These are phyloP conservation scores for Chrysolina oricalcia DNA, from an alignment of 2,888 invertebrate genomes.

Conservation along the genomic window DNA sequence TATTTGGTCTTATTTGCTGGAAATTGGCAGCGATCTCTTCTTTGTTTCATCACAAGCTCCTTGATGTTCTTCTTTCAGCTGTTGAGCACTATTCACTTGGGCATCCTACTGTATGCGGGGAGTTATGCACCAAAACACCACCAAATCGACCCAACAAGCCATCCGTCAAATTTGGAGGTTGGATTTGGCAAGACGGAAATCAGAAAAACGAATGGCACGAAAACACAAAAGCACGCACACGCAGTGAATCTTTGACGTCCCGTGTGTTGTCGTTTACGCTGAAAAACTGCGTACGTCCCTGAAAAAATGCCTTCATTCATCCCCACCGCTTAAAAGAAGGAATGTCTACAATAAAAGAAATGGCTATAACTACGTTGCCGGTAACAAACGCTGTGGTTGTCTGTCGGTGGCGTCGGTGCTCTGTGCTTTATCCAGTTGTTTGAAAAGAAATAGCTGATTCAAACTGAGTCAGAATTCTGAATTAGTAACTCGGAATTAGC, in stretches of 20 bases:
- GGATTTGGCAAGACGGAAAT: background rate
- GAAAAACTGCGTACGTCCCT: background rate
- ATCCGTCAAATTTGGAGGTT: conserved; percentile 17
- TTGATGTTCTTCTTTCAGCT: background rate
- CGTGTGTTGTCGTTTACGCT: background rate
- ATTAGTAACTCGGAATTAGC: too few relatives aligned
- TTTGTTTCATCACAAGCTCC: conserved; percentile 2
- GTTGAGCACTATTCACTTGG: background rate
- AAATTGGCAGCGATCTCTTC: background rate
- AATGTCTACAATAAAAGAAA: background rate
- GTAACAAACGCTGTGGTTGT: too few relatives aligned
- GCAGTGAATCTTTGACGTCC: background rate
- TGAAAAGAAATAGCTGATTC: too few relatives aligned
- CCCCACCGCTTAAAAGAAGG: background rate
- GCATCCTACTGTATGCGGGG: background rate
- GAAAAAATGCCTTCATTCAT: background rate
- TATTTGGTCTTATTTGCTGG: background rate
- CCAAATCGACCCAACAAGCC: conserved; percentile 11
- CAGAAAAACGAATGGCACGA: background rate
- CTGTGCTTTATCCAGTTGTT: too few relatives aligned
- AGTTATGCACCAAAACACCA: conserved; percentile 13
- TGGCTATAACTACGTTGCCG: background rate
- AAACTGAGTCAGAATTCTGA: too few relatives aligned
- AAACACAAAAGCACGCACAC: background rate
- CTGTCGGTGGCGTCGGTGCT: too few relatives aligned